Evolutionary conservation across 1,140 invertebrate genomes (phyloP).

Genomic region (Coelopa frigida): DNA sequence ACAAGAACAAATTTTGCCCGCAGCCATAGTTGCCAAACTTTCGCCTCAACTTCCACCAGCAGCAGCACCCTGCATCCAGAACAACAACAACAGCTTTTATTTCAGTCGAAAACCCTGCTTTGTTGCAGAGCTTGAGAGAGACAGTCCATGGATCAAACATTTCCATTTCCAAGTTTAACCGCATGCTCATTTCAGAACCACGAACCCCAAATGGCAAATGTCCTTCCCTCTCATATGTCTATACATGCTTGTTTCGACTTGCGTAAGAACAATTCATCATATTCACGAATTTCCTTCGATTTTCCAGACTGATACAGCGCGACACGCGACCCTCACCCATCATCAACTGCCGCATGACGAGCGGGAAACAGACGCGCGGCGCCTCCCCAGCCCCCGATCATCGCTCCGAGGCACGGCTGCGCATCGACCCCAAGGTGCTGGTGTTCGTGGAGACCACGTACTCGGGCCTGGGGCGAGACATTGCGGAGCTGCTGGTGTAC

Average conservation of each 20-base stretch:
- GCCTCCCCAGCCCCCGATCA: conserved; percentile 63
- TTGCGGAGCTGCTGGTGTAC: conserved; percentile 86
- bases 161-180: too few relatives aligned
- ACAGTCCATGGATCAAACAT: too few relatives aligned
- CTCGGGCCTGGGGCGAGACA: conserved; percentile 81
- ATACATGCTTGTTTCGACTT: not conserved
- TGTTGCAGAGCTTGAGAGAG: too few relatives aligned
- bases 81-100: too few relatives aligned
- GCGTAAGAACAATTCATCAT: not conserved
- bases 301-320: conserved; percentile 62
- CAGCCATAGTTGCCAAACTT: too few relatives aligned
- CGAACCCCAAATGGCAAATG: too few relatives aligned
- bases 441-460: conserved; percentile 94
- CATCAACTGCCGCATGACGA: conserved; percentile 68
- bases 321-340: conserved; percentile 69
- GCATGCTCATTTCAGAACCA: too few relatives aligned
- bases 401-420: conserved; percentile 68
- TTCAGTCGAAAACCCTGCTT: too few relatives aligned
- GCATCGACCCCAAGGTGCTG: conserved; percentile 86
- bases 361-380: conserved; percentile 53
- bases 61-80: too few relatives aligned
- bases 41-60: too few relatives aligned
- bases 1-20: too few relatives aligned
- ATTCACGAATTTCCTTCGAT: conserved; percentile 17
- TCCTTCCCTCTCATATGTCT: not conserved